These are phyloP conservation scores for Actias luna DNA, from an alignment of 2,888 invertebrate genomes.

Conservation along the genomic window DNA sequence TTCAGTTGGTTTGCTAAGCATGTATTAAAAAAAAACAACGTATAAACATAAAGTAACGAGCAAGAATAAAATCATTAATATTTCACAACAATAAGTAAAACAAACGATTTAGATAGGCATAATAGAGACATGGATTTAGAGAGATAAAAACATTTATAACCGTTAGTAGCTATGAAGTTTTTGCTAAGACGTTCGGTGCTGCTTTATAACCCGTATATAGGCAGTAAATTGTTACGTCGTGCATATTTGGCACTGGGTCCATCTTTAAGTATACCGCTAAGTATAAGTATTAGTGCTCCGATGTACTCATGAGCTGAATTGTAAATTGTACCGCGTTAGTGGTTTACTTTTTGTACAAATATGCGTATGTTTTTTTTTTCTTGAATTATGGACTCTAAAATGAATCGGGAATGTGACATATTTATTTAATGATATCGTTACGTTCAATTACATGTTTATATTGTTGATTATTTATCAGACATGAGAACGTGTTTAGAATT, in stretches of 20 bases:
- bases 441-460: background rate
- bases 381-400: constrained; percentile 28
- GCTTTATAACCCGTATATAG: constrained; percentile 71
- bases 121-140: constrained; percentile 38
- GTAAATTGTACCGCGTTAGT: constrained; percentile 39
- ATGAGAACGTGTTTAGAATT: background rate
- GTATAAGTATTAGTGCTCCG: constrained; percentile 67
- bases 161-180: constrained; percentile 26
- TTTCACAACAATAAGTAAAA: constrained; percentile 29
- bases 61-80: constrained; percentile 14
- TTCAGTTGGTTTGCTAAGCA: background rate
- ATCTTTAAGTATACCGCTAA: constrained; percentile 72
- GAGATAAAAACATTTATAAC: constrained; percentile 37
- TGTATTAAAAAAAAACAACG: background rate
- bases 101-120: constrained; percentile 48
- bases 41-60: constrained; percentile 3
- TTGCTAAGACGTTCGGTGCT: constrained; percentile 46
- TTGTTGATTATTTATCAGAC: constrained; percentile 4
- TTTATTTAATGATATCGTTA: constrained; percentile 5
- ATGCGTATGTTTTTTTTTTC: constrained; percentile 33
- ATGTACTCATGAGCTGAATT: constrained; percentile 59
- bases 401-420: constrained; percentile 23
- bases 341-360: constrained; percentile 39
- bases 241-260: constrained; percentile 75
- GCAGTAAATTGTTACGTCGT: constrained; percentile 60